A percentile compares a stretch with the other conserved stretches of the same genome.
phyloP scores from a whole-genome alignment of 2,888 invertebrate genomes.

The Ischnus inquisitorius region DNA sequence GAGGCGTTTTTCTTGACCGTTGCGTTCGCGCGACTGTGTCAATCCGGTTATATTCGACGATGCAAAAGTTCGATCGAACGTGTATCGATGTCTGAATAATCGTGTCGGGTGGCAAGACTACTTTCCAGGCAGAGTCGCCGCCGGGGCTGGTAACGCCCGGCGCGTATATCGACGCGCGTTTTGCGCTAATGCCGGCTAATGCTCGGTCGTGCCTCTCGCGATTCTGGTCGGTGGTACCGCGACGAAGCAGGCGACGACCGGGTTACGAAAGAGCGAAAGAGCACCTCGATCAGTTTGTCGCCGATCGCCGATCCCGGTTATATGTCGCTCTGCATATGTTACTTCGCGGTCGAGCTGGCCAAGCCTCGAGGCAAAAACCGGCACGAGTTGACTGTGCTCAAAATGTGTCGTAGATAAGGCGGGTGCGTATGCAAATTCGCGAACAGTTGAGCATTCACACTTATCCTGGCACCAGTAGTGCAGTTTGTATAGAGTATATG shows the following conservation, averaged over 20 bases:
- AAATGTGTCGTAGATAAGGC: conserved; percentile 65
- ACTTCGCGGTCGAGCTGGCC: conserved; percentile 29
- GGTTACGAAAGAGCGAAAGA: conserved; percentile 63
- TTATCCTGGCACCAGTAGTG: neutral
- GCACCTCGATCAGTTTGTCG: conserved; percentile 35
- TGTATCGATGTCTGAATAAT: conserved; percentile 29
- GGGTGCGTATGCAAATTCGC: conserved; percentile 56
- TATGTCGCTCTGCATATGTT: conserved; percentile 40
- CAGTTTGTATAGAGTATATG: neutral
- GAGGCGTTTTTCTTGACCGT: neutral
- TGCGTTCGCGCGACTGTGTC: neutral
- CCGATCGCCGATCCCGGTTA: conserved; percentile 39
- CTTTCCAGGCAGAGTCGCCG: conserved; percentile 47
- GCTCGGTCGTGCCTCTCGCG: conserved; percentile 49
- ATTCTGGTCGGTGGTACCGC: conserved; percentile 12
- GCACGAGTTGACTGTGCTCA: conserved; percentile 61
- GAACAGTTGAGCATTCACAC: neutral
- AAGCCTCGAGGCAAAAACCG: conserved; percentile 15
- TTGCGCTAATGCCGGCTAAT: conserved; percentile 57
- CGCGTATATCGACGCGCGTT: conserved; percentile 7
- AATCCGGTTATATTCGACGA: neutral
- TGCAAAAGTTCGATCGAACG: conserved; percentile 10
- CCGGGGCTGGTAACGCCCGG: conserved; percentile 28
- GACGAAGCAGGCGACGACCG: conserved; percentile 5
- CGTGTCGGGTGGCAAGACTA: conserved; percentile 17